Evolutionary conservation across 2,797 vertebrate species (phyloP).

Genomic region (Propithecus perrieri): DNA sequence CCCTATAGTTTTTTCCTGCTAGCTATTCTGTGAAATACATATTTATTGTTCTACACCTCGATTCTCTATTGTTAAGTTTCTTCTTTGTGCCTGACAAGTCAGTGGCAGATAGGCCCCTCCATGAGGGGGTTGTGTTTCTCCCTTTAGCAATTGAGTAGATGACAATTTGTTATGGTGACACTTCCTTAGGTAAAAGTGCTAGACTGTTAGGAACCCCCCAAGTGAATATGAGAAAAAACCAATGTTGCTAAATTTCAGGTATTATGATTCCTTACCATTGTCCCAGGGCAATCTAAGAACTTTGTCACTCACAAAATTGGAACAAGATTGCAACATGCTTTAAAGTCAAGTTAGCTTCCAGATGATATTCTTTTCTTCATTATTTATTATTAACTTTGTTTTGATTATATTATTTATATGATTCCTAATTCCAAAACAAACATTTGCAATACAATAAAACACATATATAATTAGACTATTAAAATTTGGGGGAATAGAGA

Average conservation of each 20-base stretch:
- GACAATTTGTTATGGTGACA: background rate
- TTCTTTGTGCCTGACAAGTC: background rate
- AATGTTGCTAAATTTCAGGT: background rate
- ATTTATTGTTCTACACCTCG: background rate
- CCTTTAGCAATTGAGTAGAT: background rate
- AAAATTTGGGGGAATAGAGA: background rate
- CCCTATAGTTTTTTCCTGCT: background rate
- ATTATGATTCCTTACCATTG: background rate
- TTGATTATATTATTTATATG: background rate
- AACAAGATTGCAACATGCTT: background rate
- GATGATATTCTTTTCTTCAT: background rate
- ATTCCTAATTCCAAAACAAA: background rate
- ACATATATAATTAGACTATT: background rate
- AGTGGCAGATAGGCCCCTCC: background rate
- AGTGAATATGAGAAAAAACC: background rate
- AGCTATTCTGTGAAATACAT: background rate
- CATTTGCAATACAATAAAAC: background rate
- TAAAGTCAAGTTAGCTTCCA: background rate
- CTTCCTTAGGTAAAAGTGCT: background rate
- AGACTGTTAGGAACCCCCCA: background rate
- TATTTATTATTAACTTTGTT: background rate
- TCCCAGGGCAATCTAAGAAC: background rate
- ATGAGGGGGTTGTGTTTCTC: background rate
- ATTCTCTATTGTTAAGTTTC: background rate
- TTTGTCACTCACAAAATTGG: background rate